Evolutionary conservation across 2,888 invertebrate genomes (phyloP).

Genomic region (Ennomos fuscantarius): DNA sequence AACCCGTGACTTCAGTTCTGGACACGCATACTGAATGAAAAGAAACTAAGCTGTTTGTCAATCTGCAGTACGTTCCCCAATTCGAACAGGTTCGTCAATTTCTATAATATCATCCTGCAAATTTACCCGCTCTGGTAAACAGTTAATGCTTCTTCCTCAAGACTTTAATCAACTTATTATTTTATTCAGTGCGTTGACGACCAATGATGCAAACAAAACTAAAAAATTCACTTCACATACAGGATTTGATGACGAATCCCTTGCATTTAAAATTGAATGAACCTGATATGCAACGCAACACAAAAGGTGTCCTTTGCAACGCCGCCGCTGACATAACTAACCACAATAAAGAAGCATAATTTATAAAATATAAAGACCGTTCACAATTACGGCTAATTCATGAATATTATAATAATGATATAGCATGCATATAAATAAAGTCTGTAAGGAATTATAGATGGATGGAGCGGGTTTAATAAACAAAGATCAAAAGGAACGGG

Average conservation of each 20-base stretch:
- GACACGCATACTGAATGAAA: not conserved
- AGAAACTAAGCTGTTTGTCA: not conserved
- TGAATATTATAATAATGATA: slow-evolving; percentile 5
- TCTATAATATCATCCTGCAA: no score
- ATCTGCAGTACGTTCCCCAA: not conserved
- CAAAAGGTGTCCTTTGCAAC: slow-evolving; percentile 18
- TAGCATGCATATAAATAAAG: not conserved
- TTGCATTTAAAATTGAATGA: slow-evolving; percentile 15
- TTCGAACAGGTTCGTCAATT: no score
- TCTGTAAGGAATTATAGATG: not conserved
- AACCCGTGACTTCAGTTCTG: slow-evolving; percentile 5
- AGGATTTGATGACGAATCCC: slow-evolving; percentile 17
- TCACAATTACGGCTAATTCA: slow-evolving; percentile 7
- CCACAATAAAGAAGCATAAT: slow-evolving; percentile 12
- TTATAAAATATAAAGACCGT: slow-evolving; percentile 10
- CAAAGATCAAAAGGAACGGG: slow-evolving; percentile 2
- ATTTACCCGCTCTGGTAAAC: not conserved
- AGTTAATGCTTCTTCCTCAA: not conserved
- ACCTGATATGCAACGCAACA: slow-evolving; percentile 4
- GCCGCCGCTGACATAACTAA: slow-evolving; percentile 15
- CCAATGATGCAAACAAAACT: not conserved
- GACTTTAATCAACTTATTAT: no score
- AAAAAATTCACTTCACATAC: slow-evolving; percentile 20
- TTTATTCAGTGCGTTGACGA: not conserved
- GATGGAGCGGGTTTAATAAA: not conserved